Evolutionary conservation across 2,888 invertebrate genomes (phyloP).

Genomic region (Ypsolopha sequella): DNA sequence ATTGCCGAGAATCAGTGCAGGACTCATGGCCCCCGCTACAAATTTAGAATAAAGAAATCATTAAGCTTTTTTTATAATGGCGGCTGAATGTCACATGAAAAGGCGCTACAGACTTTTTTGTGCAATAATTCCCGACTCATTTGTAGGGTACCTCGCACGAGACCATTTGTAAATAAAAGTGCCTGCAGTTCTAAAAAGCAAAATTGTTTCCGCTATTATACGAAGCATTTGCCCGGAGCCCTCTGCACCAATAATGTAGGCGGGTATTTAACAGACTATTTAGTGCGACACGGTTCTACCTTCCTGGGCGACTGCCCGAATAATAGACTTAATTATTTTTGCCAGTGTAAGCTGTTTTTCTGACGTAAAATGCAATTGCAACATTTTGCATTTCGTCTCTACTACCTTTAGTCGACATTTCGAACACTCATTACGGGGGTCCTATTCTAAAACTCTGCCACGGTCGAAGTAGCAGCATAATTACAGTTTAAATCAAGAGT

Average conservation of each 20-base stretch:
- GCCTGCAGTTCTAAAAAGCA: constrained; percentile 49
- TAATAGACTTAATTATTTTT: constrained; percentile 70
- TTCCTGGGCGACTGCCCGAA: constrained; percentile 43
- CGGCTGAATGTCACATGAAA: too few relatives aligned
- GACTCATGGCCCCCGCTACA: too few relatives aligned
- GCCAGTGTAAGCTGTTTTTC: constrained; percentile 67
- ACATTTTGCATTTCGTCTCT: constrained; percentile 57
- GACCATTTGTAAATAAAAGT: constrained; percentile 39
- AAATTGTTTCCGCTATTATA: constrained; percentile 59
- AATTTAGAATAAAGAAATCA: too few relatives aligned
- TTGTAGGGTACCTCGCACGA: constrained; percentile 6
- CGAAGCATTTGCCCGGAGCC: constrained; percentile 16
- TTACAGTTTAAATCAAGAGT: constrained; percentile 67
- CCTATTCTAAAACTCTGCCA: constrained; percentile 45
- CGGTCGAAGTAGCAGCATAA: constrained; percentile 64
- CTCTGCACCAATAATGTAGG: constrained; percentile 57
- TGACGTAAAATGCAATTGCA: constrained; percentile 62
- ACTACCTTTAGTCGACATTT: constrained; percentile 6
- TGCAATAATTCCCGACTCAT: constrained; percentile 7
- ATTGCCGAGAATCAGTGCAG: too few relatives aligned
- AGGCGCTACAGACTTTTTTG: background rate
- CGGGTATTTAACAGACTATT: constrained; percentile 65
- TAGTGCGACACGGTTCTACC: constrained; percentile 58
- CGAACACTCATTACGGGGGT: constrained; percentile 42
- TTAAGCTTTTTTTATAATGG: too few relatives aligned